Conservation (phyloP, 2,888 invertebrate species). For the Calameuta filiformis region DNA sequence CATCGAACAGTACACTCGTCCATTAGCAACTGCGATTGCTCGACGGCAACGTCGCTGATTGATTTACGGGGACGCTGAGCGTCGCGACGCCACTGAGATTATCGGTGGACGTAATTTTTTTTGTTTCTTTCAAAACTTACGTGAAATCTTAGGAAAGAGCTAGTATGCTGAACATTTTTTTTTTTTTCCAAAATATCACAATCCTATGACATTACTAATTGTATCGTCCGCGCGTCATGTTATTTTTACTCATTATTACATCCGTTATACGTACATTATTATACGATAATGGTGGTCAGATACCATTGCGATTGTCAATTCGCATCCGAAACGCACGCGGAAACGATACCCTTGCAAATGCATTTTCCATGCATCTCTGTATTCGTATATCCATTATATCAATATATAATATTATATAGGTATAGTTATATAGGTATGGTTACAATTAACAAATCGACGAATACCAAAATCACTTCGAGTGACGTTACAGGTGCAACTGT, state of each 20-base stretch:
- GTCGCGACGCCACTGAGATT: constrained; percentile 4
- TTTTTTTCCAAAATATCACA: background rate
- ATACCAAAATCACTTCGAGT: constrained; percentile 33
- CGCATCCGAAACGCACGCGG: background rate
- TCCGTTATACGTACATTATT: background rate
- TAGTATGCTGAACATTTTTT: too few species aligned
- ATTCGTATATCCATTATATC: background rate
- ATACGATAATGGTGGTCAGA: background rate
- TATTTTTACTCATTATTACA: background rate
- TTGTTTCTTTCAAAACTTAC: background rate
- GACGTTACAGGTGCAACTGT: constrained; percentile 16
- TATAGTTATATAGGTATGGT: constrained; percentile 39
- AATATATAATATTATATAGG: background rate
- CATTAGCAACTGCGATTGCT: constrained; percentile 24
- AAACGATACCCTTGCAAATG: constrained; percentile 42
- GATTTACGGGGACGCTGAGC: constrained; percentile 26
- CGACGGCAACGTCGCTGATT: constrained; percentile 24
- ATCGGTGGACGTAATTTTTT: background rate
- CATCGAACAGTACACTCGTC: constrained; percentile 7
- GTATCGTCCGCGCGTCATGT: background rate
- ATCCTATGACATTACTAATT: background rate
- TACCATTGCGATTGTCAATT: background rate
- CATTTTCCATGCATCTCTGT: constrained; percentile 28
- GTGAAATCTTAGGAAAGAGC: background rate
- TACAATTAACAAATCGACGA: constrained; percentile 25